These are phyloP conservation scores for Antechinus stuartii DNA, from an alignment of 2,113 vertebrate genomes.

Conservation along the genomic window DNA sequence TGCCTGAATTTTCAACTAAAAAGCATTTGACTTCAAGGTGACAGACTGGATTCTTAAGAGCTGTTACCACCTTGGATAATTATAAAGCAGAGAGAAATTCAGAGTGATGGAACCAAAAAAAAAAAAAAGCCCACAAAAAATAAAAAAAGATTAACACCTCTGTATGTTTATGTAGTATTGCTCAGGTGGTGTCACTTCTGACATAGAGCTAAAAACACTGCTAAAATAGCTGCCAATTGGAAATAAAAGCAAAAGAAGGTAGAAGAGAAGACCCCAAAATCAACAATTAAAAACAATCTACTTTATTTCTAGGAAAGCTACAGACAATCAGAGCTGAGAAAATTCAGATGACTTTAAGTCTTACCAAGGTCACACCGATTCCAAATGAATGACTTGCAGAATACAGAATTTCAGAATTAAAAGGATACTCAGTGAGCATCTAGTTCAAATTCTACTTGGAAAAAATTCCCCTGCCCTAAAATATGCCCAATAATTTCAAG, in stretches of 20 bases:
- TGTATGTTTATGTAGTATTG: constrained; percentile 53
- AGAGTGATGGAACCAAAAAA: constrained; percentile 22
- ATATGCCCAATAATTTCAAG: neutral
- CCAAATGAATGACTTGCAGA: constrained; percentile 17
- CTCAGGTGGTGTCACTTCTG: constrained; percentile 47
- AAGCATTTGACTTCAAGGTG: constrained; percentile 81
- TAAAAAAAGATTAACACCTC: constrained; percentile 75
- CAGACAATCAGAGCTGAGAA: constrained; percentile 44
- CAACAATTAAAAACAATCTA: constrained; percentile 73
- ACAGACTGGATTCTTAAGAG: constrained; percentile 78
- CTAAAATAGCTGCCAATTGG: constrained; percentile 58
- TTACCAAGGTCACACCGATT: constrained; percentile 48
- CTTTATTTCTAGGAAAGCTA: constrained; percentile 45
- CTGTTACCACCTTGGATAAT: constrained; percentile 77
- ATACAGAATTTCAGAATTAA: neutral
- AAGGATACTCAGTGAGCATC: neutral
- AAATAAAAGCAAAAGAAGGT: constrained; percentile 71
- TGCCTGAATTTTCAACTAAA: constrained; percentile 79
- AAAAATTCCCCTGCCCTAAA: neutral
- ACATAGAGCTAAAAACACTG: constrained; percentile 1
- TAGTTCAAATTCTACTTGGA: neutral
- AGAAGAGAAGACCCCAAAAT: constrained; percentile 72
- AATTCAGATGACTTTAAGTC: constrained; percentile 22
- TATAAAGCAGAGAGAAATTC: constrained; percentile 76
- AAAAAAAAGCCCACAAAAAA: neutral